Conservation (phyloP, 2,113 vertebrate genomes). For the Bungarus multicinctus region DNA sequence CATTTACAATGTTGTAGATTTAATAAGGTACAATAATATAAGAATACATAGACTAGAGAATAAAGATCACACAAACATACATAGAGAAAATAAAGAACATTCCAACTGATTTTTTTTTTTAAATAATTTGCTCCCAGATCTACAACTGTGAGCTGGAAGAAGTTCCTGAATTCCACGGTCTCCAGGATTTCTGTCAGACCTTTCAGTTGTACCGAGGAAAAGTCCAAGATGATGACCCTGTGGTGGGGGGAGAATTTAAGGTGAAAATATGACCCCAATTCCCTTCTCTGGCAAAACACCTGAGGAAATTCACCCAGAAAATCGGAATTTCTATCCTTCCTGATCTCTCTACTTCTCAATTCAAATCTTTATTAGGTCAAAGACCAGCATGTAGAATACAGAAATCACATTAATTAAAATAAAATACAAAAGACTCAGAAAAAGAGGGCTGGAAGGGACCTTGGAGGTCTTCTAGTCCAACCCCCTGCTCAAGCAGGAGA, state of each 20-base stretch:
- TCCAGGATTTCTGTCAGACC: conserved; percentile 75
- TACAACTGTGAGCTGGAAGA: conserved; percentile 71
- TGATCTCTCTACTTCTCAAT: not conserved
- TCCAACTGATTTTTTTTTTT: not conserved
- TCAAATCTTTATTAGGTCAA: not conserved
- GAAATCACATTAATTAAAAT: not conserved
- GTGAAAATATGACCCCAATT: not conserved
- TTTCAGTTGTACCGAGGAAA: conserved; percentile 62
- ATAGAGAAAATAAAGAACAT: no score
- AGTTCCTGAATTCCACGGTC: conserved; percentile 61
- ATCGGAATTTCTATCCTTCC: not conserved
- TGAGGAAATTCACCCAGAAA: not conserved
- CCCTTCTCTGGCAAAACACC: not conserved
- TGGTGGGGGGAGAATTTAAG: conserved; percentile 70
- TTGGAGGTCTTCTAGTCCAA: no score
- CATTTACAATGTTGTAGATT: no score
- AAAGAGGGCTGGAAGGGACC: no score
- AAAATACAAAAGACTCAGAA: not conserved
- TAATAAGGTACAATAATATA: no score
- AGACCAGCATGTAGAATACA: not conserved
- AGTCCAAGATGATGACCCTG: not conserved
- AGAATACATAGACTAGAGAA: not conserved
- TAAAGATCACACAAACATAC: not conserved
- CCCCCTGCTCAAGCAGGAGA: no score
- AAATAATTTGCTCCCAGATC: conserved; percentile 54